A percentile compares a stretch with the other conserved stretches of the same genome.
phyloP scores from a whole-genome alignment of 2,797 vertebrate genomes.

The Tragopan temminckii region DNA sequence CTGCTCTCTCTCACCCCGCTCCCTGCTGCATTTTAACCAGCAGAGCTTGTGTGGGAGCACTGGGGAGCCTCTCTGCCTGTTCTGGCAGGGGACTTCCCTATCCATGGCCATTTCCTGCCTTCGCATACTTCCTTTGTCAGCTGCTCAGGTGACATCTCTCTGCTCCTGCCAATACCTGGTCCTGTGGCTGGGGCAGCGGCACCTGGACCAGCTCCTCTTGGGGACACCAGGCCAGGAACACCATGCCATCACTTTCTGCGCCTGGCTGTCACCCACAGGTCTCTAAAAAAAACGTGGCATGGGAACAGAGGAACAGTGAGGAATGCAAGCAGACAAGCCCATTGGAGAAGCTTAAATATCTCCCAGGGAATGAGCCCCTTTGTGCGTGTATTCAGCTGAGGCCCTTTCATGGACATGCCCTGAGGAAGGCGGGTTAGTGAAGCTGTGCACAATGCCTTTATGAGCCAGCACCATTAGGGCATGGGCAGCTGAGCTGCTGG shows the following conservation, averaged over 20 bases:
- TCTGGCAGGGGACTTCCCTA: neutral
- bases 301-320: neutral
- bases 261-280: neutral
- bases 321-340: neutral
- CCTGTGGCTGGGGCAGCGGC: neutral
- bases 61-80: neutral
- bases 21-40: neutral
- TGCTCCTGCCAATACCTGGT: neutral
- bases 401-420: neutral
- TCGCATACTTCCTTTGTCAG: neutral
- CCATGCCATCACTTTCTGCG: rapidly evolving
- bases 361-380: neutral
- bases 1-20: neutral
- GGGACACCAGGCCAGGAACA: neutral
- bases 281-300: neutral
- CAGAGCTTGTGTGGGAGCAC: neutral
- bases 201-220: neutral
- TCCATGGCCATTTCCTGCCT: neutral
- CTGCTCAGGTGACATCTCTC: neutral
- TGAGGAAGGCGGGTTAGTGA: neutral
- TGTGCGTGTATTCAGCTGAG: neutral
- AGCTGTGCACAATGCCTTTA: neutral
- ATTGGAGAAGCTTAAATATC: neutral
- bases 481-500: neutral
- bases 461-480: neutral